Base-by-base conservation (phyloP, 2,797 vertebrate species). In the Anguilla megastoma region DNA sequence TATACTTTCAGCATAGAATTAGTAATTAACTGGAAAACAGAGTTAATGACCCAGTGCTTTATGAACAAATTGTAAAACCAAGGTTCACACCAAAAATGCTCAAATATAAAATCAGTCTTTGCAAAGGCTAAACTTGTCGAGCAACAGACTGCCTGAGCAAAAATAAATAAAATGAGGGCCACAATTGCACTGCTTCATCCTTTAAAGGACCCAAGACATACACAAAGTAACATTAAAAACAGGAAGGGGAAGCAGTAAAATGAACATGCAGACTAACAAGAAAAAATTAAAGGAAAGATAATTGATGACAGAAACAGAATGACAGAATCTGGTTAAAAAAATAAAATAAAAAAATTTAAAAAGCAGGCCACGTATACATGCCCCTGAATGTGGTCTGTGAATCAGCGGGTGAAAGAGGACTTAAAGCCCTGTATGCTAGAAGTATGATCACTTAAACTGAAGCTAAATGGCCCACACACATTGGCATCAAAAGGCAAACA, bases 1-100 rank as follows among this genome's bases (percentile, higher is more conserved):
- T 89, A 27, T 56, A 52, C 91, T 92, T 93, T 95, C 94, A 96
- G 95, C 95, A 95, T 95, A 96, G 93, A 94, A 94, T 95, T 95
- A 94, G 94, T 95, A 94, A 95, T 93, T 93, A 91, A 45, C 36
- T 80, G 36, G 36, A 52, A 63, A 27, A 33, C 16, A 36, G 16
- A 27, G 54, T 33, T 85, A 18, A 60, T 27, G 24, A 30, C 92
- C 92, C 92, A 94, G 95, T 94, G 93, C 93, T 95, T 93, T 93
- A 92, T 89, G 91, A 93, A 90, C 93, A 88, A 90, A 89, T 92
- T 93, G 92, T 93, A 95, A 95, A 92, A 94, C 94, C 93, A 93
- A 89, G 41, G 91, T 91, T 92, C 94, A 95, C 94, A 95, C 92
- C 92, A 92, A 90, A 87, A 89, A 87, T 91, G 86, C 90, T 91